Evolutionary conservation across 2,888 invertebrate species (phyloP).

Genomic region (Cenopis cana): DNA sequence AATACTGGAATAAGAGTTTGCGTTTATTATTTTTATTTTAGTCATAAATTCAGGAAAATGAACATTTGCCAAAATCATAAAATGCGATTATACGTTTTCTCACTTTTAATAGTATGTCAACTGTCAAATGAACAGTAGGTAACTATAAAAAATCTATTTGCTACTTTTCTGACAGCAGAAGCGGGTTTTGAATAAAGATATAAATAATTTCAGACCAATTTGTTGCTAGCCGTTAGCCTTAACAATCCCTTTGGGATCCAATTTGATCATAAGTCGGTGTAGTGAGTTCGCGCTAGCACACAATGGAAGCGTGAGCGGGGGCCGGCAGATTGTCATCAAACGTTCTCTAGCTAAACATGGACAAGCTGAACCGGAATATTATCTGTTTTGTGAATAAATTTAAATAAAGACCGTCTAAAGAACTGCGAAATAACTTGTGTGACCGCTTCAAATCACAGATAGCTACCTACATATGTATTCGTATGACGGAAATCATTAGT

Average conservation of each 20-base stretch:
- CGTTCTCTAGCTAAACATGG: slow-evolving; percentile 56
- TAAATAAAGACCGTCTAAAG: slow-evolving; percentile 53
- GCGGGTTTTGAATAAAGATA: neutral
- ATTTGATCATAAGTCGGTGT: slow-evolving; percentile 29
- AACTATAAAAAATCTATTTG: neutral
- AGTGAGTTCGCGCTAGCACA: slow-evolving; percentile 34
- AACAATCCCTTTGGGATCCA: slow-evolving; percentile 29
- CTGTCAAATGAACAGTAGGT: too few relatives aligned
- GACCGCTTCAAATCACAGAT: slow-evolving; percentile 43
- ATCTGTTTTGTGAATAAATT: slow-evolving; percentile 65
- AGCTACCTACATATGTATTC: neutral
- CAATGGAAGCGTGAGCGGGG: slow-evolving; percentile 77
- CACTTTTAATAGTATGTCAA: neutral
- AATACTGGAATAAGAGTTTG: too few relatives aligned
- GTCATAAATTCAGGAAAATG: slow-evolving; percentile 2
- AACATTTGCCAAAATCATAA: neutral
- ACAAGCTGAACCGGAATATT: slow-evolving; percentile 59
- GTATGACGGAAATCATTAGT: slow-evolving; percentile 29
- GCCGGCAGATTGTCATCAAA: slow-evolving; percentile 70
- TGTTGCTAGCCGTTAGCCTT: neutral
- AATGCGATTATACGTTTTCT: neutral
- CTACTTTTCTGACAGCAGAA: neutral
- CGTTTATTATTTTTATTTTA: too few relatives aligned
- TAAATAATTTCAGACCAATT: slow-evolving; percentile 4
- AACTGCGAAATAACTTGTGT: slow-evolving; percentile 46